These are phyloP conservation scores for Valencia hispanica DNA, from an alignment of 2,797 vertebrate genomes.

Conservation along the genomic window DNA sequence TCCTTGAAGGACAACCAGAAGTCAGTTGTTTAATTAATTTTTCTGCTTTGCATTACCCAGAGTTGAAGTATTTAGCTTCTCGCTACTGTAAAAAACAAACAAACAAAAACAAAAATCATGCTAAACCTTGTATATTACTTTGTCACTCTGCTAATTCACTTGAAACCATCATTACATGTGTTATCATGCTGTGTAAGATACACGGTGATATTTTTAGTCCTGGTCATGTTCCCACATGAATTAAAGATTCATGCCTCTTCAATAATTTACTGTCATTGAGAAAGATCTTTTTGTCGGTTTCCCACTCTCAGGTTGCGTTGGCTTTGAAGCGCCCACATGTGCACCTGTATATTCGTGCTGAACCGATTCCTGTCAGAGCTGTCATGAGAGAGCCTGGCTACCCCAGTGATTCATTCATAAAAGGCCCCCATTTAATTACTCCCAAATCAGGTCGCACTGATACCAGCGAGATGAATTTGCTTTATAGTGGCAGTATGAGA, in stretches of 20 bases:
- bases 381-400: conserved; percentile 48
- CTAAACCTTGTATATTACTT: conserved; percentile 23
- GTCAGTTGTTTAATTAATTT: background rate
- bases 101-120: too few species aligned
- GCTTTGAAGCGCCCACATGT: conserved; percentile 69
- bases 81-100: background rate
- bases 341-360: conserved; percentile 32
- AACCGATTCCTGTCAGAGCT: conserved; percentile 62
- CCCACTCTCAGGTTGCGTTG: conserved; percentile 47
- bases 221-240: conserved; percentile 71
- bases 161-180: conserved; percentile 23
- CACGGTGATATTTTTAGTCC: conserved; percentile 63
- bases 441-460: conserved; percentile 62
- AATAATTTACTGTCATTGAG: conserved; percentile 77
- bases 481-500: conserved; percentile 36
- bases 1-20: background rate
- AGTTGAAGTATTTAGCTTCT: background rate
- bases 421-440: conserved; percentile 71
- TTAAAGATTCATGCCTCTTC: conserved; percentile 72
- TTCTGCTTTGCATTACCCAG: background rate
- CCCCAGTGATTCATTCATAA: conserved; percentile 69
- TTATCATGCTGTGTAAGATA: conserved; percentile 29
- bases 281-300: conserved; percentile 66
- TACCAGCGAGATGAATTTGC: conserved; percentile 53
- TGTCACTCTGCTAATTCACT: conserved; percentile 34